Base-by-base conservation (phyloP, 2,113 vertebrate species). In the Heterocephalus glaber region DNA sequence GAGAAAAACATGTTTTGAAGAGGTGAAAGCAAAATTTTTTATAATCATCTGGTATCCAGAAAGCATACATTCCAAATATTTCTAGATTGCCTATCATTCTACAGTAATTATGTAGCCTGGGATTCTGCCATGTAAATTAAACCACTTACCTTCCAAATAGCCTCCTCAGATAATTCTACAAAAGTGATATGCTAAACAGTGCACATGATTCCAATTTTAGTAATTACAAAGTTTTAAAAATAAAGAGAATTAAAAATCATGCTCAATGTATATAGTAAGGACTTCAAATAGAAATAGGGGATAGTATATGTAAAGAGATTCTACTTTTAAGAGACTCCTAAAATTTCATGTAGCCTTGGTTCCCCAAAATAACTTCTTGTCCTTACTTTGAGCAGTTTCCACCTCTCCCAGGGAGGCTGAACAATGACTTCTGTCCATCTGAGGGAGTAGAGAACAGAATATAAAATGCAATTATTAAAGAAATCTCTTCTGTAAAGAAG, bases 211-310 rank as follows among this genome's bases (percentile, higher is more conserved):
- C 33, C 13, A 94, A 49, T 92, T 94, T 90, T 70, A 83, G 80
- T 86, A 94, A 96, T 92, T 90, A 47, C 20, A 87, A 63, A 72
- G 58, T 38, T 58, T 95, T 94, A 81, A 90, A 66, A 49, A 87
- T 68, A 82, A 82, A 89, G 33, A 87, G 33, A 77, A 77, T 47
- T 81, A 30, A 80, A 96, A 94, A 82, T 86, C 1, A 4, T 94
- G 79, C 33, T 30, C 38, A 86, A 74, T 68, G 66, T 38, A 28
- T 61, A 38, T 82, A 91, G 61, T 70, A 33, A 92, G 58, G 7
- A 28, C 86, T 96, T 95, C 35, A 94, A 87, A 49, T 35, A 81
- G 38, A 89, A 95, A 14, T 63, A 54, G 17, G 81, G 19, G 11
- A 41, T 74, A 74, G 47, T 58, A 22, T 80, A 47, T 58, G 66